Percentiles rank a stretch among this genome's conserved stretches.
phyloP scores from a whole-genome alignment of 1,140 invertebrate genomes.

The Caerostris extrusa region DNA sequence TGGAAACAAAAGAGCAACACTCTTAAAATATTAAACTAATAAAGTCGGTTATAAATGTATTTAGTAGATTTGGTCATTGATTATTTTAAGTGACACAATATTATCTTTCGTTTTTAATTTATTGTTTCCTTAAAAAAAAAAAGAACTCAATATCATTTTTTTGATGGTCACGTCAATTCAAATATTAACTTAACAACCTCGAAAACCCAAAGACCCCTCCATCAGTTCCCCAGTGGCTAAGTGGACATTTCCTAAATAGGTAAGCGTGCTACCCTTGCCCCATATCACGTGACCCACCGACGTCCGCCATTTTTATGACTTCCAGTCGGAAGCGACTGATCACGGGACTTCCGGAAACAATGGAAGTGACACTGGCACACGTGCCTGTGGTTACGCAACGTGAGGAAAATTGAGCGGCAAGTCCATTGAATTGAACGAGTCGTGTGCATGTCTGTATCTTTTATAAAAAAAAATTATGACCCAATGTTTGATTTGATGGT shows the following conservation, averaged over 20 bases:
- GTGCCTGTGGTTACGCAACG: constrained; percentile 28
- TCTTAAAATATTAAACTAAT: no score
- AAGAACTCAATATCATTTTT: no score
- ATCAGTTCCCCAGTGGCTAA: neutral
- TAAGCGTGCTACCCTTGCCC: constrained; percentile 2
- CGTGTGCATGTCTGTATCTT: neutral
- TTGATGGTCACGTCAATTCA: no score
- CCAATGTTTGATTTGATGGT: constrained; percentile 27
- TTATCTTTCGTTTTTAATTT: no score
- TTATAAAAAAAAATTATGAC: neutral
- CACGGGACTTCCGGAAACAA: constrained; percentile 72
- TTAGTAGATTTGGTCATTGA: no score
- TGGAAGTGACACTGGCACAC: constrained; percentile 40
- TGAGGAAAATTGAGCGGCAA: neutral
- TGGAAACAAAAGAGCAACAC: no score
- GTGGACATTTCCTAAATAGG: constrained; percentile 22
- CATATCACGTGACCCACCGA: constrained; percentile 28
- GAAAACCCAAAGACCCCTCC: neutral
- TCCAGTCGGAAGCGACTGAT: constrained; percentile 15
- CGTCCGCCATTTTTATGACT: constrained; percentile 39
- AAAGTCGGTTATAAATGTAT: no score
- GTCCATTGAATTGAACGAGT: neutral
- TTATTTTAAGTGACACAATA: no score
- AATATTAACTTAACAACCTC: no score
- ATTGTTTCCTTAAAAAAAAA: no score